Evolutionary conservation across 2,888 invertebrate species (phyloP).

Genomic region (Formica aserva): DNA sequence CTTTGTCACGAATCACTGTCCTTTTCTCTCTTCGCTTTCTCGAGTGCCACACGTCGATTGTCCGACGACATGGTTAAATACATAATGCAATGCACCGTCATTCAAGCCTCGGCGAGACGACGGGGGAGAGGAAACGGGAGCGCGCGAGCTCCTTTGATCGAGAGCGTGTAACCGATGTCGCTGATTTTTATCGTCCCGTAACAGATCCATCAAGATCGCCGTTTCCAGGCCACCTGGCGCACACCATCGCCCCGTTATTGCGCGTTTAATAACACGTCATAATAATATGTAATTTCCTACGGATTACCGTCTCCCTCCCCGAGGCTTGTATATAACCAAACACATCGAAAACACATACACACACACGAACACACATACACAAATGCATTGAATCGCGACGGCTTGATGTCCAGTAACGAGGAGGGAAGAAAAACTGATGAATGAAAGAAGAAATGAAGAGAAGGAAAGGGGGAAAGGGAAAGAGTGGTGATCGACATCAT

Average conservation of each 20-base stretch:
- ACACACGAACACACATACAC: background rate
- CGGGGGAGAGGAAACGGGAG: slow-evolving; percentile 30
- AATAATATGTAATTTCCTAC: slow-evolving; percentile 79
- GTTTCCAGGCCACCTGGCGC: slow-evolving; percentile 73
- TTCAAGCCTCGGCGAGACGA: slow-evolving; percentile 14
- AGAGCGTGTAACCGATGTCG: slow-evolving; percentile 51
- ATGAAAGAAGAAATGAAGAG: slow-evolving; percentile 67
- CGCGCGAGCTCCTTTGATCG: slow-evolving; percentile 51
- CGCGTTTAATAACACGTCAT: slow-evolving; percentile 81
- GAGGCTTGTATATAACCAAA: slow-evolving; percentile 18
- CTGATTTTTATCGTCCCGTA: slow-evolving; percentile 66
- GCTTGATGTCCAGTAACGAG: slow-evolving; percentile 23
- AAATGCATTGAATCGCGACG: slow-evolving; percentile 7
- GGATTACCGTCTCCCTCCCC: slow-evolving; percentile 64
- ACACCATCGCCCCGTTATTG: slow-evolving; percentile 74
- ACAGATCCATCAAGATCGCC: slow-evolving; percentile 68
- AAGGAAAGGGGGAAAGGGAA: slow-evolving; percentile 37
- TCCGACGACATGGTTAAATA: slow-evolving; percentile 32
- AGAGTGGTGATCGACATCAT: slow-evolving; percentile 67
- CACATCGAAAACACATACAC: background rate
- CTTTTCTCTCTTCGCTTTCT: background rate
- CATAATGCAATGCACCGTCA: slow-evolving; percentile 42
- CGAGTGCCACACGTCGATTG: background rate
- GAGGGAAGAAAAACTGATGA: slow-evolving; percentile 69
- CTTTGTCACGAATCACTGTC: background rate